A percentile compares a stretch with the other conserved stretches of the same genome.
Evolutionary conservation across 2,797 vertebrate genomes (phyloP).

Genomic region (Malacoraja senta): DNA sequence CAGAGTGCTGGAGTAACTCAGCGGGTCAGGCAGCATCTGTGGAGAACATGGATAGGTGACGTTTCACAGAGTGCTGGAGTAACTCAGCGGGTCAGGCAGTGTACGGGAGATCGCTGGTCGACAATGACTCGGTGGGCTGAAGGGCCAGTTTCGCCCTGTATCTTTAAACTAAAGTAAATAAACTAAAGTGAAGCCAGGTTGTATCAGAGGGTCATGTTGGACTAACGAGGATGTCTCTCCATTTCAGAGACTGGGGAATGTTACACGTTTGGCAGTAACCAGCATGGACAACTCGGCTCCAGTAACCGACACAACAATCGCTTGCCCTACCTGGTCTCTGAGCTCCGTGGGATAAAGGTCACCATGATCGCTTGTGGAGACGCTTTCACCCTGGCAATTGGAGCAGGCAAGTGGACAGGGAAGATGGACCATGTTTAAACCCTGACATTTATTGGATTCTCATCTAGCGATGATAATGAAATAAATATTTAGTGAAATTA

Average conservation of each 20-base stretch:
- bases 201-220: no score
- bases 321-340: conserved; percentile 72
- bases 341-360: conserved; percentile 66
- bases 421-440: background rate
- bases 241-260: conserved; percentile 77
- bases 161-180: no score
- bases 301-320: conserved; percentile 70
- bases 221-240: background rate
- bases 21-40: no score
- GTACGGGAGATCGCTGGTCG: no score
- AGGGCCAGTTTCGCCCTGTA: no score
- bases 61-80: no score
- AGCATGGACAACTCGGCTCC: conserved; percentile 88
- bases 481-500: background rate
- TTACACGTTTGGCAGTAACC: conserved; percentile 96
- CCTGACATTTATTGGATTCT: background rate
- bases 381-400: conserved; percentile 86
- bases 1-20: no score
- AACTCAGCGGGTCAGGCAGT: no score
- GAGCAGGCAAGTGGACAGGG: conserved; percentile 63
- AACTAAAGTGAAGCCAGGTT: no score
- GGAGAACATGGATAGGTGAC: no score
- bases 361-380: conserved; percentile 85
- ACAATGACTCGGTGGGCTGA: no score
- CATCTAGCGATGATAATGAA: background rate